A percentile compares a stretch with the other conserved stretches of the same genome.
phyloP scores from a whole-genome alignment of 2,797 vertebrate species.

The Characodon lateralis region DNA sequence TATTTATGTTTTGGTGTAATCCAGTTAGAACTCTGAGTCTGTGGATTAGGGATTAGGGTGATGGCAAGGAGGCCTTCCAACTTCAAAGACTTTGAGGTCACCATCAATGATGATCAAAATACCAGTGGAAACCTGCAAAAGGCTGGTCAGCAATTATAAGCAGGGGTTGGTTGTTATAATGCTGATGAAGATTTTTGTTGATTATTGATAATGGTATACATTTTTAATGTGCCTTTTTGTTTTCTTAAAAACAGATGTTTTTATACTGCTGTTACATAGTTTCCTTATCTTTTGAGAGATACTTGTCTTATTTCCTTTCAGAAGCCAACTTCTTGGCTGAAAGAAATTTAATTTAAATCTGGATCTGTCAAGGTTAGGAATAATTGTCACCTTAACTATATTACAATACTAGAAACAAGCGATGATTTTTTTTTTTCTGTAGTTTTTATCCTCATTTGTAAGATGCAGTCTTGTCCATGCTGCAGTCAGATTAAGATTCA shows the following conservation, averaged over 20 bases:
- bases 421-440: background rate
- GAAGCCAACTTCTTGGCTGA: background rate
- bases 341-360: background rate
- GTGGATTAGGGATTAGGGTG: background rate
- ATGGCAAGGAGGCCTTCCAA: background rate
- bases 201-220: background rate
- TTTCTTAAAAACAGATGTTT: no score
- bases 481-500: background rate
- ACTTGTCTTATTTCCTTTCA: background rate
- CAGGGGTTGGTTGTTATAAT: background rate
- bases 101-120: background rate
- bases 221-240: background rate
- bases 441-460: background rate
- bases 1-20: background rate
- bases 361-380: background rate
- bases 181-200: background rate
- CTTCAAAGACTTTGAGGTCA: background rate
- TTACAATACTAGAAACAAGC: background rate
- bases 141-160: background rate
- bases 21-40: background rate
- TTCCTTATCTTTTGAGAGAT: background rate
- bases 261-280: background rate
- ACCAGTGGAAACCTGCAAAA: background rate
- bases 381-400: background rate
- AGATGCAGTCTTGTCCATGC: background rate